A percentile compares a stretch with the other conserved stretches of the same genome.
Conservation (phyloP, 2,113 vertebrate genomes). For the Hoplias malabaricus region DNA sequence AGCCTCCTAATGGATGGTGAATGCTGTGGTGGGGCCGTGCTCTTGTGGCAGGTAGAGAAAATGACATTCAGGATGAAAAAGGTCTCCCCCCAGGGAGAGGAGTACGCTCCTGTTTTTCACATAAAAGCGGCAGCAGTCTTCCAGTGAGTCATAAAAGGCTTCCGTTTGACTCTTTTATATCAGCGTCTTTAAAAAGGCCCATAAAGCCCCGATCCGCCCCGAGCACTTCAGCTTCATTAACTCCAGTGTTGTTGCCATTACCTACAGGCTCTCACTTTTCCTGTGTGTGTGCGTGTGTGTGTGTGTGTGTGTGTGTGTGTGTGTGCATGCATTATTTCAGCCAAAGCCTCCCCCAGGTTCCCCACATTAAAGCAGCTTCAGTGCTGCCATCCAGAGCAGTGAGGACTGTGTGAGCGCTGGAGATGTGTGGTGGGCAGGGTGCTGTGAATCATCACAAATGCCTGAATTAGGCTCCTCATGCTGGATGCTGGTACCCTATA, state of each 20-base stretch:
- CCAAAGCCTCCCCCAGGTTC: background rate
- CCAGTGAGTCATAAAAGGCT: slow-evolving; percentile 41
- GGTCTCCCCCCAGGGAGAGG: slow-evolving; percentile 1
- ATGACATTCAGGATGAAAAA: slow-evolving; percentile 30
- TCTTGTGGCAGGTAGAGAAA: slow-evolving; percentile 22
- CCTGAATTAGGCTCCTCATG: background rate
- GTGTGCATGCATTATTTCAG: too few relatives aligned
- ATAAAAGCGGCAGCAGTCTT: slow-evolving; percentile 30
- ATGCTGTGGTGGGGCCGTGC: background rate
- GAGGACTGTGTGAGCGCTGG: background rate
- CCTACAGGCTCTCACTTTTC: slow-evolving; percentile 21
- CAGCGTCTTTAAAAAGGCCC: slow-evolving; percentile 38
- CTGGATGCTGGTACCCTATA: background rate
- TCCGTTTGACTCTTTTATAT: slow-evolving; percentile 50
- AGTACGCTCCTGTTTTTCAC: background rate
- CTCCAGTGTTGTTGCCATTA: slow-evolving; percentile 29
- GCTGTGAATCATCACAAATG: background rate
- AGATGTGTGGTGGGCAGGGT: background rate
- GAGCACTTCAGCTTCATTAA: slow-evolving; percentile 41
- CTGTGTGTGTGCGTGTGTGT: background rate
- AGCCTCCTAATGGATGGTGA: background rate
- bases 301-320: background rate
- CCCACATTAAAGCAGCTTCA: background rate
- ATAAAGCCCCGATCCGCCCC: slow-evolving; percentile 32
- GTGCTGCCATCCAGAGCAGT: background rate